Evolutionary conservation across 2,888 invertebrate genomes (phyloP).

Genomic region (Tricholauxania praeusta): DNA sequence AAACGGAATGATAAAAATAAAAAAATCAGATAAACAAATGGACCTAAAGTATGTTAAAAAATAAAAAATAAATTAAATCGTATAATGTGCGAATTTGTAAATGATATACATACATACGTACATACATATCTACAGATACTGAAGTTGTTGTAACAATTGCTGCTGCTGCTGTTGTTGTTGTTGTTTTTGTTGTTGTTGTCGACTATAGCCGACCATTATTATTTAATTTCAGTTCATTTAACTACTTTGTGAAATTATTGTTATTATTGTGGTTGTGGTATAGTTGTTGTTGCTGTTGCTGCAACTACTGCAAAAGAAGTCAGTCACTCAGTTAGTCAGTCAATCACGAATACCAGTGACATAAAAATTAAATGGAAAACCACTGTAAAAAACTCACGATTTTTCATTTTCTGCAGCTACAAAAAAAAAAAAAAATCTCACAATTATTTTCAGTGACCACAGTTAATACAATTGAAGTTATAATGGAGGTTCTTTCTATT

Average conservation of each 20-base stretch:
- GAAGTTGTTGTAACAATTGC: too few relatives aligned
- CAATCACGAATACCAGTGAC: conserved; percentile 52
- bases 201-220: conserved; percentile 24
- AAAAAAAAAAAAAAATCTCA: conserved; percentile 14
- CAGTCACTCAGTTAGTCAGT: conserved; percentile 49
- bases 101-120: neutral
- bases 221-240: conserved; percentile 36
- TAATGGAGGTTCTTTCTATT: too few relatives aligned
- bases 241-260: conserved; percentile 40
- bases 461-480: too few relatives aligned
- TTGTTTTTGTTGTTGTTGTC: neutral
- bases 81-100: conserved; percentile 37
- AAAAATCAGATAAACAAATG: conserved; percentile 14
- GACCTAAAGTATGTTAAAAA: neutral
- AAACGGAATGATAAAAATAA: conserved; percentile 1
- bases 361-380: conserved; percentile 41
- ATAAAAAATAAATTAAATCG: conserved; percentile 13
- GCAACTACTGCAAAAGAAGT: conserved; percentile 39
- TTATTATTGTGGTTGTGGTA: conserved; percentile 18
- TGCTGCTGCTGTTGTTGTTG: neutral
- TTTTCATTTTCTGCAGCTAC: neutral
- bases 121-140: neutral
- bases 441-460: conserved; percentile 8
- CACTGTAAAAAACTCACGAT: conserved; percentile 23
- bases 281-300: conserved; percentile 13